These are phyloP conservation scores for Petroica traversi DNA, from an alignment of 2,113 vertebrate genomes.

Conservation along the genomic window DNA sequence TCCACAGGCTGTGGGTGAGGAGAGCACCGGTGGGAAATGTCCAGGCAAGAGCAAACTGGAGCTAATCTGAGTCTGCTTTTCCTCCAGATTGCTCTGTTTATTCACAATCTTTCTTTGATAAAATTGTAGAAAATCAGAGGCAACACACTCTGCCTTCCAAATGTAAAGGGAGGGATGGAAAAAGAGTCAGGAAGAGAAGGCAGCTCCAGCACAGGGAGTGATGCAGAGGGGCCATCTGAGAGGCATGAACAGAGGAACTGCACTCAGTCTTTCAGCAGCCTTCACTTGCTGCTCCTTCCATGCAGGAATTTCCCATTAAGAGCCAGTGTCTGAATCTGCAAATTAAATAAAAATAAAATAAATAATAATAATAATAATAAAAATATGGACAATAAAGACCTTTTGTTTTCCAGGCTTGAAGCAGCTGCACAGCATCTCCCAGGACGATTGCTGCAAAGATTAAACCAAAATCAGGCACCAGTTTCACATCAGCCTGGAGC, in stretches of 20 bases:
- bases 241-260: background rate
- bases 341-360: background rate
- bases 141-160: background rate
- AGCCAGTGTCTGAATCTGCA: background rate
- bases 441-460: background rate
- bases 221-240: background rate
- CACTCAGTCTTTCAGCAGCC: background rate
- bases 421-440: background rate
- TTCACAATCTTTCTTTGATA: conserved; percentile 5
- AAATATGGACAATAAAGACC: background rate
- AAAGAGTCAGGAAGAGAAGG: background rate
- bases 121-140: conserved; percentile 29
- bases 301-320: background rate
- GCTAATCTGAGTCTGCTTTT: background rate
- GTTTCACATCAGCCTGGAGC: background rate
- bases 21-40: background rate
- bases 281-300: background rate
- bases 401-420: background rate
- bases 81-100: conserved; percentile 13
- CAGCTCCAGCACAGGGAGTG: background rate
- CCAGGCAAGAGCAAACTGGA: background rate
- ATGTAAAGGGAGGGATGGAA: background rate
- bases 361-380: background rate
- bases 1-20: background rate
- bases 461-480: background rate